Percentiles rank a stretch among this genome's conserved stretches.
Evolutionary conservation across 2,888 invertebrate species (phyloP).

Genomic region (Chymomyza caudatula): DNA sequence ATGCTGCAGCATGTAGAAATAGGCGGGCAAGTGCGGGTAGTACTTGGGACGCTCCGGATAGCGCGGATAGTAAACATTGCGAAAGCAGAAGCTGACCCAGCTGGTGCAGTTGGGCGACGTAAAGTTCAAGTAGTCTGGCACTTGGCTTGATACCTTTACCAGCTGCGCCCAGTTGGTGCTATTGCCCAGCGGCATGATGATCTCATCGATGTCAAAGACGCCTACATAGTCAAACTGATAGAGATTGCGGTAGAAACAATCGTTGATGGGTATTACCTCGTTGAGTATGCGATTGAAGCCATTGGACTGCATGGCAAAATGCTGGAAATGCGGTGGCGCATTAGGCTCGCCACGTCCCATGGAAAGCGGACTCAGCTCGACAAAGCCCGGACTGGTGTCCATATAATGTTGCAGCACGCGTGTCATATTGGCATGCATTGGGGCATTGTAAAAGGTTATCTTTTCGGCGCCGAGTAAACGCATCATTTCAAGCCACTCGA

Average conservation of each 20-base stretch:
- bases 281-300: constrained; percentile 93
- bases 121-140: constrained; percentile 79
- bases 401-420: constrained; percentile 84
- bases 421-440: constrained; percentile 92
- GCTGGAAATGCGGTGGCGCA: constrained; percentile 90
- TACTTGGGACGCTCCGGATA: constrained; percentile 86
- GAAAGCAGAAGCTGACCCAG: constrained; percentile 85
- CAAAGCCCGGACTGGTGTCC: constrained; percentile 79
- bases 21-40: constrained; percentile 87
- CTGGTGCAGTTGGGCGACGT: constrained; percentile 16
- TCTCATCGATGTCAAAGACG: constrained; percentile 93
- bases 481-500: constrained; percentile 95
- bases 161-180: constrained; percentile 85
- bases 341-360: constrained; percentile 93
- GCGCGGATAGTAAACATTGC: constrained; percentile 94
- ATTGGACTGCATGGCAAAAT: constrained; percentile 90
- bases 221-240: constrained; percentile 92
- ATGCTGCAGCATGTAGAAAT: constrained; percentile 95
- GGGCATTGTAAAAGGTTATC: constrained; percentile 91
- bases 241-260: constrained; percentile 94
- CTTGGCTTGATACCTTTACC: constrained; percentile 81
- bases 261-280: constrained; percentile 96
- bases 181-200: constrained; percentile 90
- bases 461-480: constrained; percentile 92
- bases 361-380: constrained; percentile 87